phyloP scores from a whole-genome alignment of 2,888 invertebrate genomes.

The Plebejus melissa region DNA sequence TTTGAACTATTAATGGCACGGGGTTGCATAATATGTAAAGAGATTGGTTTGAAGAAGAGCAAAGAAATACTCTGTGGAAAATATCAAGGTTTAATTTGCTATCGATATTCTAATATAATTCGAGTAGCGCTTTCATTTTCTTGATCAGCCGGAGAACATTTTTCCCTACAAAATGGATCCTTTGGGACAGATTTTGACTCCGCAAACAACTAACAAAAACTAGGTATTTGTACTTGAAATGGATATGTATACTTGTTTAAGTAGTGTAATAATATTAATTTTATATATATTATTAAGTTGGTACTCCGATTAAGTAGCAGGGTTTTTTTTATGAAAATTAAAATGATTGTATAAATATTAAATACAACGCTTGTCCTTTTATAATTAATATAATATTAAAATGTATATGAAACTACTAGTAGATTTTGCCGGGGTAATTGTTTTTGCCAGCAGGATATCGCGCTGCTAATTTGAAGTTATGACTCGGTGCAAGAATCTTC shows the following conservation, averaged over 20 bases:
- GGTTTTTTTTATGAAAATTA: background rate
- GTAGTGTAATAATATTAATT: background rate
- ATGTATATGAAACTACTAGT: conserved; percentile 20
- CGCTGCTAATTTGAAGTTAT: conserved; percentile 69
- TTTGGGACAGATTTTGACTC: background rate
- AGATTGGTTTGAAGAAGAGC: conserved; percentile 10
- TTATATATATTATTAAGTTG: background rate
- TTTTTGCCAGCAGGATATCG: conserved; percentile 59
- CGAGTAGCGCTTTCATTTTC: background rate
- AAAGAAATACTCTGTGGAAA: conserved; percentile 4
- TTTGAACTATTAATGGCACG: conserved; percentile 46
- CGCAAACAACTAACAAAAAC: conserved; percentile 6
- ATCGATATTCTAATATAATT: conserved; percentile 3
- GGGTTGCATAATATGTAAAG: conserved; percentile 29
- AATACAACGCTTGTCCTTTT: background rate
- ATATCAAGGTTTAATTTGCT: background rate
- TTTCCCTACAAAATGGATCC: background rate
- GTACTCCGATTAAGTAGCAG: background rate
- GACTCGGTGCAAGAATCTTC: conserved; percentile 44
- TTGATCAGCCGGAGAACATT: conserved; percentile 2
- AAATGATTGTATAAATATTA: background rate
- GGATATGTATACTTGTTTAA: background rate
- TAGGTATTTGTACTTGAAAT: background rate
- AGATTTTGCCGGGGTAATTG: conserved; percentile 51
- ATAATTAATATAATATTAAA: conserved; percentile 13